These are phyloP conservation scores for Dolichotis patagonum DNA, from an alignment of 2,113 vertebrate species.

Conservation along the genomic window DNA sequence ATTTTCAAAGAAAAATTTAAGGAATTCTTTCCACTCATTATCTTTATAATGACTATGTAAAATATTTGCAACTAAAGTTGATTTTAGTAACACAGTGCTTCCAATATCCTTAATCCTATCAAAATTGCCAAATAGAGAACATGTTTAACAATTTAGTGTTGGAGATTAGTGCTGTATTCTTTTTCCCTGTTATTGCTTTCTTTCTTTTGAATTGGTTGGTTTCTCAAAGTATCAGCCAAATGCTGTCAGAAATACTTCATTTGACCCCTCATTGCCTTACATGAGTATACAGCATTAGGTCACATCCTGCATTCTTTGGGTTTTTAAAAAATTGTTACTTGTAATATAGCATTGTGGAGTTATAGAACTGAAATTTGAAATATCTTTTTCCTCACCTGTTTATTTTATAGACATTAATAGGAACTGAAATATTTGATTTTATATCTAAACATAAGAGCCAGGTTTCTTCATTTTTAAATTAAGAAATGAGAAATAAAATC, in stretches of 20 bases:
- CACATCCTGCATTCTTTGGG: neutral
- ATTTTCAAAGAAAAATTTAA: neutral
- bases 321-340: neutral
- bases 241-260: neutral
- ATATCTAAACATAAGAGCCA: neutral
- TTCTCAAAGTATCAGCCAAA: neutral
- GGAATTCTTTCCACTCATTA: neutral
- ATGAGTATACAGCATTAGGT: neutral
- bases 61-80: neutral
- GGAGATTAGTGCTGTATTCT: neutral
- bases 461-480: neutral
- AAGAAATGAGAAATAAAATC: neutral
- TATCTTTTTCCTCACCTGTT: neutral
- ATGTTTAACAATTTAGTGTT: neutral
- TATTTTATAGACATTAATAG: neutral
- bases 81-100: neutral
- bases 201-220: slow-evolving; percentile 7
- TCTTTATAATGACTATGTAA: neutral
- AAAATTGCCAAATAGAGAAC: neutral
- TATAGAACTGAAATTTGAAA: neutral
- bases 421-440: neutral
- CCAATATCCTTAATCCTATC: neutral
- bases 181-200: neutral
- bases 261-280: neutral
- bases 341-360: neutral